phyloP scores from a whole-genome alignment of 1,140 invertebrate genomes.

The Brachionus paranguensis region DNA sequence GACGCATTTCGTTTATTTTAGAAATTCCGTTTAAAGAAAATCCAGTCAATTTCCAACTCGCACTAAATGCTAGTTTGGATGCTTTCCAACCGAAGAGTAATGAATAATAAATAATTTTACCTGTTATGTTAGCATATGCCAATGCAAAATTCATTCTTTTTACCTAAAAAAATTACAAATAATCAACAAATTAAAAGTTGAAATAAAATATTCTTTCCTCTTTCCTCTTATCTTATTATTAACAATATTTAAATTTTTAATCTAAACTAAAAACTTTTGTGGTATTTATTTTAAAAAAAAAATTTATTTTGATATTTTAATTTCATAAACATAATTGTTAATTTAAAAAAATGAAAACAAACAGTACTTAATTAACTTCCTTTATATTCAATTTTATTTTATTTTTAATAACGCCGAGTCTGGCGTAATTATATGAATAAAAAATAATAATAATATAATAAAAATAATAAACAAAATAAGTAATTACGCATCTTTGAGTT shows the following conservation, averaged over 20 bases:
- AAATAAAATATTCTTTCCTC: too few species aligned
- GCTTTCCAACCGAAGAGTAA: not conserved
- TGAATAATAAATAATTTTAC: constrained; percentile 20
- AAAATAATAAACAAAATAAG: not conserved
- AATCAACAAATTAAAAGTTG: too few species aligned
- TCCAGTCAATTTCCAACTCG: not conserved
- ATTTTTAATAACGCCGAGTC: not conserved
- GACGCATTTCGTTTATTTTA: not conserved
- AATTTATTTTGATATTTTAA: not conserved
- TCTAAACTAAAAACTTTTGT: too few species aligned
- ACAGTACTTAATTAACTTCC: not conserved
- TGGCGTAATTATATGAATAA: not conserved
- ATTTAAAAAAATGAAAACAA: not conserved
- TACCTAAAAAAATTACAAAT: too few species aligned
- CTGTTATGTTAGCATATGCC: too few species aligned
- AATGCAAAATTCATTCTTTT: too few species aligned
- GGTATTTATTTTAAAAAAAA: too few species aligned
- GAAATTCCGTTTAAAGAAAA: not conserved
- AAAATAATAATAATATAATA: not conserved
- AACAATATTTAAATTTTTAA: too few species aligned
- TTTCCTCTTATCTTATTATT: too few species aligned
- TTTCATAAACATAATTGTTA: not conserved
- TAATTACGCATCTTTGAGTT: not conserved
- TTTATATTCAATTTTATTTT: not conserved
- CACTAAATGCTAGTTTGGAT: not conserved